Conservation (phyloP, 2,888 invertebrate genomes). For the Drosophila neotestacea region DNA sequence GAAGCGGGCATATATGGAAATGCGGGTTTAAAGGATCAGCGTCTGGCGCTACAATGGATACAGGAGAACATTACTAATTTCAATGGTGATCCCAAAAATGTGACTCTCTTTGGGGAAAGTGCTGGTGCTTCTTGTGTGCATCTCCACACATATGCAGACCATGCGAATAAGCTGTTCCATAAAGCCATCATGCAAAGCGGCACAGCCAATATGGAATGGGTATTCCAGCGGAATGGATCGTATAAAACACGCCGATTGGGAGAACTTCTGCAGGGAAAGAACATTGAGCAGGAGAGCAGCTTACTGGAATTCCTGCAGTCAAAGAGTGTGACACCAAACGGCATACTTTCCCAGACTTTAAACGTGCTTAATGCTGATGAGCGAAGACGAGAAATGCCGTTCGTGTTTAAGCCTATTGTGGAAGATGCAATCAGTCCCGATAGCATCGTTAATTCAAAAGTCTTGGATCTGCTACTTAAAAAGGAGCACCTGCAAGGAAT, state of each 20-base stretch:
- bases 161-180: slow-evolving; percentile 82
- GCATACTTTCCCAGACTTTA: slow-evolving; percentile 53
- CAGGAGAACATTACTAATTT: slow-evolving; percentile 85
- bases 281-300: slow-evolving; percentile 36
- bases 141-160: slow-evolving; percentile 77
- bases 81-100: slow-evolving; percentile 85
- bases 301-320: slow-evolving; percentile 73
- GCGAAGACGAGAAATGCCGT: slow-evolving; percentile 74
- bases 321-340: slow-evolving; percentile 54
- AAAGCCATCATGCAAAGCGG: slow-evolving; percentile 84
- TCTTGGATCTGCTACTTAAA: slow-evolving; percentile 85
- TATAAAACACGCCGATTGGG: slow-evolving; percentile 76
- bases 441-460: slow-evolving; percentile 71
- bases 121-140: slow-evolving; percentile 82
- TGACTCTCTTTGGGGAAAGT: slow-evolving; percentile 84
- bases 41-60: slow-evolving; percentile 86
- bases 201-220: slow-evolving; percentile 83
- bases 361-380: slow-evolving; percentile 76
- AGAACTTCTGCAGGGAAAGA: slow-evolving; percentile 65
- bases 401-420: slow-evolving; percentile 81
- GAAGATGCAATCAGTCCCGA: slow-evolving; percentile 75
- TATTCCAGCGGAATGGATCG: slow-evolving; percentile 70
- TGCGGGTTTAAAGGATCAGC: slow-evolving; percentile 84
- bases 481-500: slow-evolving; percentile 84
- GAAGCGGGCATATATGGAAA: slow-evolving; percentile 83